Base-by-base conservation (phyloP, 2,113 vertebrate species). In the Pyxicephalus adspersus region DNA sequence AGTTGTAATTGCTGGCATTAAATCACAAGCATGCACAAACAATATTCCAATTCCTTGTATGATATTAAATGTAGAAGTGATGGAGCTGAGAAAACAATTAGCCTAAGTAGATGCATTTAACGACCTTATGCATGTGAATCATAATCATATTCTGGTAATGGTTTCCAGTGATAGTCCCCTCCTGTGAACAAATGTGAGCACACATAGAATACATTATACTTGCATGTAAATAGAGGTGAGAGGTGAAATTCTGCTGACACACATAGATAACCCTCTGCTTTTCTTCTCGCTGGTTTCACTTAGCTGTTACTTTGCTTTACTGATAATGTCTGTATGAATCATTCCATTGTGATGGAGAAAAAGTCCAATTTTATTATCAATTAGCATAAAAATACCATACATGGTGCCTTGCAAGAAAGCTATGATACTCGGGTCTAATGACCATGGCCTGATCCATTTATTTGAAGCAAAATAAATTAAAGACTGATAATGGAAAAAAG, bases 81-180 rank as follows among this genome's bases (percentile, higher is more conserved):
- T 8, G 15, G 38, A 7, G 66, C 25, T 26, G 25, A 70, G 45
- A 25, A 51, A 29, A 51, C 68, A 72, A 72, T 72, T 72, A 72
- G 20, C 29, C 28, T 55, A 20, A 72, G 68, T 16, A 26, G 52
- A 55, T 54, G 68, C 52, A 57, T 72, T 55, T 54, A 9, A 7
- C 57, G 68, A 57, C 68, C 68, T 29, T 72, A 55, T 57, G 51
- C n/a, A 29, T 57, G 26, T 16, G 51, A 55, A 57, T 20, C 26
- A 31, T 31, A 72, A 31, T 57, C 51, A 31, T 72, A 57, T 25
- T 28, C 18, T 72, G 55, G 57, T 72, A 70, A 70, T 25, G 20
- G 66, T 51, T 25, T 70, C 23, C 45, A 51, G 52, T 25, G 66
- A 52, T 28, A 25, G 20, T 72, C 26, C 29, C 68, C 18, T 29